Conservation (phyloP, 2,888 invertebrate species). For the Calliphora vomitoria region DNA sequence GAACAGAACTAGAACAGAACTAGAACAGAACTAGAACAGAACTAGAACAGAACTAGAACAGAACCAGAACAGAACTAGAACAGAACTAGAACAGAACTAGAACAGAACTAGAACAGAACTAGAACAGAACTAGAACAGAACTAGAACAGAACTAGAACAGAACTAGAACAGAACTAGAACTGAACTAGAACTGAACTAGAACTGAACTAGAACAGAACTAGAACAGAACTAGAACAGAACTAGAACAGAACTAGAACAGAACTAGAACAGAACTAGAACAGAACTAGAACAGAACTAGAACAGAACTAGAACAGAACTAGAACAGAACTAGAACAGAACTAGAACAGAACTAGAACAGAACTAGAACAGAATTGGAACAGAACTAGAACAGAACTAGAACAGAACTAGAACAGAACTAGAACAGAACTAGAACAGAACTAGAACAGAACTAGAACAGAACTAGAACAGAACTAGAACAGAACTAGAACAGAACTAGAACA, state of each 20-base stretch:
- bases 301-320: neutral
- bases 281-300: neutral
- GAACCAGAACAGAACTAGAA: neutral
- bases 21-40: neutral
- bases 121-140: neutral
- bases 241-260: neutral
- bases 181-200: neutral
- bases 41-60: neutral
- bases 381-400: neutral
- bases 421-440: too few relatives aligned
- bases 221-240: neutral
- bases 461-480: too few relatives aligned
- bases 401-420: neutral
- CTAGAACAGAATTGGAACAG: neutral
- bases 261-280: neutral
- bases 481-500: too few relatives aligned
- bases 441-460: neutral
- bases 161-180: conserved; percentile 1
- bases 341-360: neutral
- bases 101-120: neutral
- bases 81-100: neutral
- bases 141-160: neutral
- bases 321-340: neutral
- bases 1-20: neutral
- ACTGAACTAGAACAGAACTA: neutral